Conservation (phyloP, 2,888 invertebrate species). For the Agapostemon virescens region DNA sequence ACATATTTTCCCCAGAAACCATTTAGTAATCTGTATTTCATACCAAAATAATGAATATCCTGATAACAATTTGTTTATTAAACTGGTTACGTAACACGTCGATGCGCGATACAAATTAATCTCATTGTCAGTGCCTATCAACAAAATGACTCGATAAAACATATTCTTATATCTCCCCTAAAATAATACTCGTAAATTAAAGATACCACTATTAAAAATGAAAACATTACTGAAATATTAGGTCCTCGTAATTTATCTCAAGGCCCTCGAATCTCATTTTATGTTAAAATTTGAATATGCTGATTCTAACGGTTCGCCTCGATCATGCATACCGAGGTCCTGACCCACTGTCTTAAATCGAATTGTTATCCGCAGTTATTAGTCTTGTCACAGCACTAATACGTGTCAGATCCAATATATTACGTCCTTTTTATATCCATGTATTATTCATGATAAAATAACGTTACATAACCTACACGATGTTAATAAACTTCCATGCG, state of each 20-base stretch:
- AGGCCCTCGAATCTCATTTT: neutral
- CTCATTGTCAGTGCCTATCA: neutral
- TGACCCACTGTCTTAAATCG: neutral
- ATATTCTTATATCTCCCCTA: neutral
- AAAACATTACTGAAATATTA: neutral
- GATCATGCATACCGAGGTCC: neutral
- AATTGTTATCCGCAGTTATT: neutral
- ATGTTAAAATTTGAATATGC: neutral
- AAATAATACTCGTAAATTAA: neutral
- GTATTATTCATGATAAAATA: neutral
- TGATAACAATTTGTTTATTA: constrained; percentile 7
- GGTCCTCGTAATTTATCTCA: neutral
- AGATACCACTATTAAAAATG: neutral
- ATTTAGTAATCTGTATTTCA: neutral
- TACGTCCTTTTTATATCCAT: neutral
- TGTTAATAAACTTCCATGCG: neutral
- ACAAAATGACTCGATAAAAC: constrained; percentile 5
- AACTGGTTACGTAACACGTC: neutral
- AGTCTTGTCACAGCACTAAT: constrained; percentile 3
- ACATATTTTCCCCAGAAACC: neutral
- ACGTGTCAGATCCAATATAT: neutral
- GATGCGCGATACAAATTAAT: constrained; percentile 1
- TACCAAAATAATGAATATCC: neutral
- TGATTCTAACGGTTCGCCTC: neutral
- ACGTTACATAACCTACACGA: constrained; percentile 4